These are phyloP conservation scores for Panorpa germanica DNA, from an alignment of 2,888 invertebrate genomes.

Conservation along the genomic window DNA sequence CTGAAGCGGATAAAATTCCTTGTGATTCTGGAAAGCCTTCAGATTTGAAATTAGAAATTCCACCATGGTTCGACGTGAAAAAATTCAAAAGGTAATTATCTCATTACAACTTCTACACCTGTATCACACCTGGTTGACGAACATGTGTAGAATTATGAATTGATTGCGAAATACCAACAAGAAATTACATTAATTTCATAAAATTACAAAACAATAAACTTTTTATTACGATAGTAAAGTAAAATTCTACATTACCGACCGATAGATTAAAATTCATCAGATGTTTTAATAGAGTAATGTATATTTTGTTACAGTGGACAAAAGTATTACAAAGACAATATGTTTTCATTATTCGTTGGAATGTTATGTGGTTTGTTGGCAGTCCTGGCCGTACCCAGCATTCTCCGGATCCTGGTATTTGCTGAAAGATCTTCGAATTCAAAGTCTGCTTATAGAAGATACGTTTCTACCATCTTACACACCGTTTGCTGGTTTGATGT, in stretches of 20 bases:
- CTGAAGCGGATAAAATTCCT: too few relatives aligned
- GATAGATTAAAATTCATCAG: not conserved
- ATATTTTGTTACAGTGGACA: slow-evolving; percentile 40
- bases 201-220: too few relatives aligned
- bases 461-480: slow-evolving; percentile 60
- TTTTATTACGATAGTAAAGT: too few relatives aligned
- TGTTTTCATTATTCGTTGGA: slow-evolving; percentile 45
- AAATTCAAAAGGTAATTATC: slow-evolving; percentile 44
- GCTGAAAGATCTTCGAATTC: slow-evolving; percentile 50
- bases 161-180: too few relatives aligned
- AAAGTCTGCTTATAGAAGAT: slow-evolving; percentile 51
- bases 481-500: too few relatives aligned
- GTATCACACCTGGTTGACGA: too few relatives aligned
- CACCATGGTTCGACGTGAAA: slow-evolving; percentile 45
- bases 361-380: slow-evolving; percentile 61
- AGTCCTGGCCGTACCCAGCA: slow-evolving; percentile 55
- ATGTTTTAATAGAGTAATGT: too few relatives aligned
- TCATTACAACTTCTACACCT: too few relatives aligned
- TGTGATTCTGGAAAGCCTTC: too few relatives aligned
- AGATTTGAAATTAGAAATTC: slow-evolving; percentile 33
- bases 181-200: too few relatives aligned
- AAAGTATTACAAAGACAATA: slow-evolving; percentile 45
- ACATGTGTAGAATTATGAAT: too few relatives aligned
- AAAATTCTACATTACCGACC: too few relatives aligned
- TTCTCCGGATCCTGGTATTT: slow-evolving; percentile 47